Base-by-base conservation (phyloP, 2,888 invertebrate genomes). In the Adela reaumurella region DNA sequence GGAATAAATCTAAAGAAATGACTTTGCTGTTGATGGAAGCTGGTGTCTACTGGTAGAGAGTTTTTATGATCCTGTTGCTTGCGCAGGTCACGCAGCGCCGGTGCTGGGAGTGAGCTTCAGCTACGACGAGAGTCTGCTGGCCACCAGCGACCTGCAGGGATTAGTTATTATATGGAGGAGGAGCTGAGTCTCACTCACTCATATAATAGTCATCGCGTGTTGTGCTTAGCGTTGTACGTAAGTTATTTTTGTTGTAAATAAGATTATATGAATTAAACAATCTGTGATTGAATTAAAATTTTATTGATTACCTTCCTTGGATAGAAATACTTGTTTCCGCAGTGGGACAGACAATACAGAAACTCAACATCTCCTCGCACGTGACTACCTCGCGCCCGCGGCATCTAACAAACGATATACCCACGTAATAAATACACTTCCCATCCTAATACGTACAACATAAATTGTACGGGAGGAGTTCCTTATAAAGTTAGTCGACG, bases 51-150 rank as follows among this genome's bases (percentile, higher is more conserved):
- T n/a, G n/a, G n/a, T n/a, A n/a, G n/a, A n/a, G n/a, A n/a, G n/a
- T n/a, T n/a, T n/a, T n/a, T n/a, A n/a, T n/a, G n/a, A n/a, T n/a
- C n/a, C n/a, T n/a, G n/a, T n/a, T n/a, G n/a, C n/a, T n/a, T n/a
- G n/a, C n/a, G 28, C 84, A 69, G 90, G 92, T 6, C 94, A 94
- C 69, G 88, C 91, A 1, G 84, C 87, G n/a, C 86, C 92, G 0
- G 90, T 92, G 48, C 72, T 92, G 17, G 90, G 92, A 48, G 88
- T 93, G 20, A 87, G 88, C 57, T 93, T 94, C 70, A 93, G 92
- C 71, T 91, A 91, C 70, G 91, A 93, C 68, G 93, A 94, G 77
- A 89, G 90, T 61, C 78, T 92, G 55, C 74, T 94, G 53, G 93
- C 93, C 41, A 90, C 91, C 24, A 90, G 90, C 64, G 94, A 94